phyloP scores from a whole-genome alignment of 2,797 vertebrate genomes.

The Borostomias antarcticus region DNA sequence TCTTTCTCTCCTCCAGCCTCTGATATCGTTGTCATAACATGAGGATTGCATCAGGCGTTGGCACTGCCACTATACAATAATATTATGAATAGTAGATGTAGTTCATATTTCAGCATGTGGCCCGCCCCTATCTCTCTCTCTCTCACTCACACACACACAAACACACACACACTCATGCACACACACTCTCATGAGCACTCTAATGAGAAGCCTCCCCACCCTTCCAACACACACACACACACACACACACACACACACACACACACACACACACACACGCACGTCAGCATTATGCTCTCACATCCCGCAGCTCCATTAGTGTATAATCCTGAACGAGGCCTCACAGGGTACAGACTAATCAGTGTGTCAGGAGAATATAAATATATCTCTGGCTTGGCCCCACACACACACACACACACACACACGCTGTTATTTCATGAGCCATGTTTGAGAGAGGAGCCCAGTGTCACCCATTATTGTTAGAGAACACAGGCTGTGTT shows the following conservation, averaged over 20 bases:
- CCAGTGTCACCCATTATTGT: conserved; percentile 37
- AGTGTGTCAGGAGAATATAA: conserved; percentile 63
- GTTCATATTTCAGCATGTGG: background rate
- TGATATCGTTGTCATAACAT: conserved; percentile 32
- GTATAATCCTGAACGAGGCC: conserved; percentile 53
- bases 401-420: background rate
- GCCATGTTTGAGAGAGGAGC: conserved; percentile 26
- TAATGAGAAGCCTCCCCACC: background rate
- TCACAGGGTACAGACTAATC: conserved; percentile 58
- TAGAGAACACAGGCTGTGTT: conserved; percentile 23
- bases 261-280: conserved; percentile 3
- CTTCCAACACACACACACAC: conserved; percentile 1
- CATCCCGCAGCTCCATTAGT: conserved; percentile 29
- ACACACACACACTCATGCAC: background rate
- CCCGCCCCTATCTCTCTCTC: no score
- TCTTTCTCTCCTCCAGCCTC: background rate
- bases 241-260: conserved; percentile 6
- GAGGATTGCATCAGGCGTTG: conserved; percentile 50
- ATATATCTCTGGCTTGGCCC: conserved; percentile 54
- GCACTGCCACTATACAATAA: conserved; percentile 27
- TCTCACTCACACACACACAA: background rate
- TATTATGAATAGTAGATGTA: conserved; percentile 1
- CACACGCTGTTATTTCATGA: conserved; percentile 18
- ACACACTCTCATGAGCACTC: no score
- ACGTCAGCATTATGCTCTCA: conserved; percentile 1